Percentiles rank a stretch among this genome's conserved stretches.
Evolutionary conservation across 2,113 vertebrate genomes (phyloP).

Genomic region (Gnathonemus echidnorhynchus): DNA sequence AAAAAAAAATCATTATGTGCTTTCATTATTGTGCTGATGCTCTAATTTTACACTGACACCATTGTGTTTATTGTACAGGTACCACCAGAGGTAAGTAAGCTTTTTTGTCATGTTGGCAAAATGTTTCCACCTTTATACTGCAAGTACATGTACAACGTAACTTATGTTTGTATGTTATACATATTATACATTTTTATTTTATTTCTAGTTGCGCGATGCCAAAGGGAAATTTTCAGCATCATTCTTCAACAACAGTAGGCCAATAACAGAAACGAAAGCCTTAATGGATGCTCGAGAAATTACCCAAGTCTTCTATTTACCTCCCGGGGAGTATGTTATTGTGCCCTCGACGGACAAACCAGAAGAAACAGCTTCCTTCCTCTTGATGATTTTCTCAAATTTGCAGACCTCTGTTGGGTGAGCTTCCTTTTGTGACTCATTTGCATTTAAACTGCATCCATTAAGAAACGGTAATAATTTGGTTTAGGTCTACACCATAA

Average conservation of each 20-base stretch:
- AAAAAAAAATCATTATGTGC: neutral
- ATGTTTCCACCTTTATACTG: neutral
- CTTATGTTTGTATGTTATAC: neutral
- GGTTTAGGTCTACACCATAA: neutral
- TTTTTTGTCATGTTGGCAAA: too few species aligned
- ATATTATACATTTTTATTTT: neutral
- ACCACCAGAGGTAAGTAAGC: too few species aligned
- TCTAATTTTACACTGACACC: neutral
- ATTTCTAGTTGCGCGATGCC: constrained; percentile 27
- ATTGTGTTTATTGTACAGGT: neutral
- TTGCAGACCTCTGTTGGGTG: constrained; percentile 38
- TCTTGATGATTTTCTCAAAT: constrained; percentile 50
- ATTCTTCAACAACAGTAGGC: constrained; percentile 38
- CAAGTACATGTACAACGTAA: neutral
- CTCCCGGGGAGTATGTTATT: constrained; percentile 51
- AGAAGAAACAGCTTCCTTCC: constrained; percentile 45
- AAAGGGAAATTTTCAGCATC: constrained; percentile 43
- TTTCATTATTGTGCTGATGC: neutral
- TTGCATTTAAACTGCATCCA: neutral
- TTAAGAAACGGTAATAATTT: neutral
- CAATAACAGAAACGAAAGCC: constrained; percentile 27
- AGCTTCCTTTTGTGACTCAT: neutral
- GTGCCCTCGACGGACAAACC: constrained; percentile 46
- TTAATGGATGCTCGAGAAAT: constrained; percentile 44
- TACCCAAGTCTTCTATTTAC: constrained; percentile 41